Percentiles rank a stretch among this genome's conserved stretches.
Conservation (phyloP, 2,113 vertebrate species). For the Muntiacus reevesi region DNA sequence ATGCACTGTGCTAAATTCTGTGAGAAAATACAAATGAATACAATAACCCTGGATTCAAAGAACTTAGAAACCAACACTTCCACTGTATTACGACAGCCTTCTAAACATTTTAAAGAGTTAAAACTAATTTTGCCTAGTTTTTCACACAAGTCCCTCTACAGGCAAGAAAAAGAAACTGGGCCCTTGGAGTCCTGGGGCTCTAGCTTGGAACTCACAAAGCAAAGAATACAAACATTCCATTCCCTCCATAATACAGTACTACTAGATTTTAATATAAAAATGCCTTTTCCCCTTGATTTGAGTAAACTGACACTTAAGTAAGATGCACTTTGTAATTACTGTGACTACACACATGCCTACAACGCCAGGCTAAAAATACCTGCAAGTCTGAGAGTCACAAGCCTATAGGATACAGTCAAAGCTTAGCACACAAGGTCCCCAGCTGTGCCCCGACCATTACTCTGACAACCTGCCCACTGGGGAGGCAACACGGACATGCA, state of each 20-base stretch:
- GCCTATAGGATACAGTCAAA: neutral
- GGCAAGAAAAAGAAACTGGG: neutral
- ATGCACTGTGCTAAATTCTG: neutral
- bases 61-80: neutral
- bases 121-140: neutral
- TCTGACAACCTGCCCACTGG: neutral
- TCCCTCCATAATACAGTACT: neutral
- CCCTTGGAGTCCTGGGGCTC: neutral
- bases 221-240: neutral
- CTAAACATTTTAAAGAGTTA: neutral
- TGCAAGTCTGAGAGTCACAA: neutral
- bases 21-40: constrained; percentile 17
- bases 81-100: neutral
- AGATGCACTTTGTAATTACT: constrained; percentile 4
- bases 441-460: neutral
- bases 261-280: constrained; percentile 5
- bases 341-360: neutral
- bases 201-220: neutral
- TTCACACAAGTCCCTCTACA: neutral
- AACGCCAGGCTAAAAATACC: constrained; percentile 33
- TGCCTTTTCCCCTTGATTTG: neutral
- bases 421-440: neutral
- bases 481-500: neutral
- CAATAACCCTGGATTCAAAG: neutral
- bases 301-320: constrained; percentile 14